A percentile compares a stretch with the other conserved stretches of the same genome.
Evolutionary conservation across 2,888 invertebrate species (phyloP).

Genomic region (Nematopogon swammerdamellus): DNA sequence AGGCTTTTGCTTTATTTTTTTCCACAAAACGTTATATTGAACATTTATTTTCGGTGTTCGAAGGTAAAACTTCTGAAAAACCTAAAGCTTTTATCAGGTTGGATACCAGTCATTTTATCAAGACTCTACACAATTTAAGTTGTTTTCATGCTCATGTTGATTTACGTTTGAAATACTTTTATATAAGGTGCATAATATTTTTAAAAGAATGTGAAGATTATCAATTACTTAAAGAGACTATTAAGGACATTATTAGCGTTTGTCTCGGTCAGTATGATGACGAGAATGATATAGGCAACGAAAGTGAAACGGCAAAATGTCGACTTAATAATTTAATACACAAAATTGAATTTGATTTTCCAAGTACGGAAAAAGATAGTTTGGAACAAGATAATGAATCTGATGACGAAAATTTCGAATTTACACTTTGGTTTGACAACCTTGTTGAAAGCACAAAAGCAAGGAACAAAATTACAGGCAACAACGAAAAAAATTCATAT

Average conservation of each 20-base stretch:
- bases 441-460: conserved; percentile 1
- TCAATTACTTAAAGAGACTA: conserved; percentile 1
- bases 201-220: conserved; percentile 4
- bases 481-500: conserved; percentile 4
- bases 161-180: conserved; percentile 2
- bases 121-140: conserved; percentile 3
- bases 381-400: neutral
- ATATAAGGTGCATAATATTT: conserved; percentile 2
- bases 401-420: conserved; percentile 3
- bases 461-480: neutral
- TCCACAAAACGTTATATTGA: conserved; percentile 1
- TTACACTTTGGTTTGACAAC: conserved; percentile 3
- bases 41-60: conserved; percentile 3
- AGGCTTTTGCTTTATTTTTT: conserved; percentile 2
- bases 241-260: conserved; percentile 3
- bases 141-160: conserved; percentile 3
- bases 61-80: conserved; percentile 1
- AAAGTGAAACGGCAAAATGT: neutral
- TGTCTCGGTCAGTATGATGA: conserved; percentile 4
- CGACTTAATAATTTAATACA: conserved; percentile 1
- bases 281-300: neutral
- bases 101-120: conserved; percentile 5
- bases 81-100: conserved; percentile 1
- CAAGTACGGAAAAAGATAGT: too few relatives aligned
- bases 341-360: neutral